A percentile compares a stretch with the other conserved stretches of the same genome.
Evolutionary conservation across 1,140 invertebrate genomes (phyloP).

Genomic region (Piezodorus guildinii): DNA sequence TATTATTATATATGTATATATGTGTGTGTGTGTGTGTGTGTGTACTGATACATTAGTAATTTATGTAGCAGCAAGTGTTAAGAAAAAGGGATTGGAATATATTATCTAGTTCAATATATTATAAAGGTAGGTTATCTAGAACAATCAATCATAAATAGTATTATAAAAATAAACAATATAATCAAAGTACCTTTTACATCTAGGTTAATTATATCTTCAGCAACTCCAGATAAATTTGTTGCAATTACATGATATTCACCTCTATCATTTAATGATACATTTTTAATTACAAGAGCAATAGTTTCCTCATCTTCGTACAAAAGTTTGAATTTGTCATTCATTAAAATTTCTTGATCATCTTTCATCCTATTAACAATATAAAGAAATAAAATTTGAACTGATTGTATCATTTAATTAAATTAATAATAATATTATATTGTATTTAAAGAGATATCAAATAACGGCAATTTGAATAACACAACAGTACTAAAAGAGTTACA

Average conservation of each 20-base stretch:
- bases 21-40: no score
- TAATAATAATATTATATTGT: not conserved
- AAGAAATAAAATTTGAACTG: not conserved
- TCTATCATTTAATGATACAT: constrained; percentile 65
- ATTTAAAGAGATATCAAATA: not conserved
- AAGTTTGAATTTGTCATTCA: constrained; percentile 67
- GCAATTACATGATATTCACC: constrained; percentile 76
- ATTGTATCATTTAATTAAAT: not conserved
- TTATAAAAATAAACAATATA: no score
- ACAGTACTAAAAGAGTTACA: not conserved
- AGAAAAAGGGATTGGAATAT: not conserved
- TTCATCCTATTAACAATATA: constrained; percentile 45
- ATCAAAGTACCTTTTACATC: constrained; percentile 49
- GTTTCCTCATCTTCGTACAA: constrained; percentile 88
- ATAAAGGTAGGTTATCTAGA: no score
- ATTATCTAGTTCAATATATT: not conserved
- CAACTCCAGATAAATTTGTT: constrained; percentile 79
- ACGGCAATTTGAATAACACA: not conserved
- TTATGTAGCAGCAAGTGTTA: not conserved
- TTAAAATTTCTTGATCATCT: constrained; percentile 67
- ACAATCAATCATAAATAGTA: no score
- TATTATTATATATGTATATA: no score
- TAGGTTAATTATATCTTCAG: constrained; percentile 57
- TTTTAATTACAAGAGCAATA: constrained; percentile 82
- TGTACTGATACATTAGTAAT: not conserved